phyloP scores from a whole-genome alignment of 2,113 vertebrate genomes.

The Tonatia bakeri region DNA sequence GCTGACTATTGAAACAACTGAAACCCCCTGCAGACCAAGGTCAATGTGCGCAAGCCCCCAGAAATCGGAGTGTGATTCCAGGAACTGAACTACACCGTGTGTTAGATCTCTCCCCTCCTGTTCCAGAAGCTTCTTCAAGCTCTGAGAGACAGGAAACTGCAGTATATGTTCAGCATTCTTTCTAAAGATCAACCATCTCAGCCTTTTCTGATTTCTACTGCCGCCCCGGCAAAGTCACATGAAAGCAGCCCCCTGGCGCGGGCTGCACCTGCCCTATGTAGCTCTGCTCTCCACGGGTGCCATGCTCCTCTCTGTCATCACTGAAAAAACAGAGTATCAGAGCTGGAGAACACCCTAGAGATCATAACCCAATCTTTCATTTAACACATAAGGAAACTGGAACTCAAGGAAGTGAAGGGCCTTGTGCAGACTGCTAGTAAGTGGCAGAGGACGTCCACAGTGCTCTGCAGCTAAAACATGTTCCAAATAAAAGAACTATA shows the following conservation, averaged over 20 bases:
- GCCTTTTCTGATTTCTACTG: background rate
- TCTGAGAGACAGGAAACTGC: background rate
- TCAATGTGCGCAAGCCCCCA: background rate
- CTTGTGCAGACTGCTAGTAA: background rate
- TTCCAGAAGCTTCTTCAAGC: background rate
- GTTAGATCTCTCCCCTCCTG: background rate
- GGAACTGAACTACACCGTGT: background rate
- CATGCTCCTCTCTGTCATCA: background rate
- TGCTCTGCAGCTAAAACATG: background rate
- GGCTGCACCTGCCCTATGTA: background rate
- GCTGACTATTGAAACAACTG: background rate
- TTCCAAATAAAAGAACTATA: background rate
- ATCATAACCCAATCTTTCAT: background rate
- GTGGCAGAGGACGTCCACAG: background rate
- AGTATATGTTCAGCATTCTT: background rate
- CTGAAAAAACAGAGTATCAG: background rate
- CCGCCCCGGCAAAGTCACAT: background rate
- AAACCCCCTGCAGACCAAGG: background rate
- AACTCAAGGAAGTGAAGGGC: background rate
- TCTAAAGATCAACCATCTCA: background rate
- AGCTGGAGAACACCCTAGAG: background rate
- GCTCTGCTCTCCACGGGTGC: background rate
- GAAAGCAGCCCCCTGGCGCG: background rate
- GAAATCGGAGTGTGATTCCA: background rate
- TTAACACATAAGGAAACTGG: background rate